Conservation (phyloP, 2,888 invertebrate genomes). For the Diaperis boleti region DNA sequence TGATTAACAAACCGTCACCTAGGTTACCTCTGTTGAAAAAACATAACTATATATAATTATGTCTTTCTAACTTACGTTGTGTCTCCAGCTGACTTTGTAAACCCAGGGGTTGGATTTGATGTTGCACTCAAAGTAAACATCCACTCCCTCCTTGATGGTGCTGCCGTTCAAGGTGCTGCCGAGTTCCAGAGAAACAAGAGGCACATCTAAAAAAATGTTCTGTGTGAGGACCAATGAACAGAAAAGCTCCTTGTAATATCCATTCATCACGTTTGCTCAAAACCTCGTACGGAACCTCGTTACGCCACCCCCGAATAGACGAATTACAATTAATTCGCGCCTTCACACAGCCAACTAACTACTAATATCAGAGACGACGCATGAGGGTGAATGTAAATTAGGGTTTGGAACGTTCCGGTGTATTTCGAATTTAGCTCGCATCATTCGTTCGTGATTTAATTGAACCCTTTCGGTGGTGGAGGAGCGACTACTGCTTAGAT, state of each 20-base stretch:
- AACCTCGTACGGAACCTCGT: too few relatives aligned
- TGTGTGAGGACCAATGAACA: too few relatives aligned
- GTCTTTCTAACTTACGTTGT: slow-evolving; percentile 83
- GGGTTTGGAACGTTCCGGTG: background rate
- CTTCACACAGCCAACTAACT: too few relatives aligned
- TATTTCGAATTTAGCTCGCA: slow-evolving; percentile 22
- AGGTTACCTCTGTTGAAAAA: too few relatives aligned
- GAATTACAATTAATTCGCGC: too few relatives aligned
- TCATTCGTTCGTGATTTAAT: slow-evolving; percentile 36
- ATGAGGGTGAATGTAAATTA: slow-evolving; percentile 30
- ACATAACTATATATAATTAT: too few relatives aligned
- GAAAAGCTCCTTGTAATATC: too few relatives aligned
- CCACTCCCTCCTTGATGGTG: slow-evolving; percentile 87
- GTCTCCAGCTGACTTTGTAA: slow-evolving; percentile 82
- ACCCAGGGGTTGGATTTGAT: slow-evolving; percentile 90
- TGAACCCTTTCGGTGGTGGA: slow-evolving; percentile 26
- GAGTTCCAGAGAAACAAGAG: slow-evolving; percentile 84
- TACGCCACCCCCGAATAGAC: too few relatives aligned
- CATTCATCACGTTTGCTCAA: too few relatives aligned
- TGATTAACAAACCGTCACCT: too few relatives aligned
- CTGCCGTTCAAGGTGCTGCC: slow-evolving; percentile 85
- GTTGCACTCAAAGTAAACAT: slow-evolving; percentile 92
- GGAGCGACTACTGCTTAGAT: background rate
- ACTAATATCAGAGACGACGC: too few relatives aligned
- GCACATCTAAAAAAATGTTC: slow-evolving; percentile 74